Percentiles rank a stretch among this genome's conserved stretches.
phyloP scores from a whole-genome alignment of 2,113 vertebrate species.

The Megaceryle torquata region DNA sequence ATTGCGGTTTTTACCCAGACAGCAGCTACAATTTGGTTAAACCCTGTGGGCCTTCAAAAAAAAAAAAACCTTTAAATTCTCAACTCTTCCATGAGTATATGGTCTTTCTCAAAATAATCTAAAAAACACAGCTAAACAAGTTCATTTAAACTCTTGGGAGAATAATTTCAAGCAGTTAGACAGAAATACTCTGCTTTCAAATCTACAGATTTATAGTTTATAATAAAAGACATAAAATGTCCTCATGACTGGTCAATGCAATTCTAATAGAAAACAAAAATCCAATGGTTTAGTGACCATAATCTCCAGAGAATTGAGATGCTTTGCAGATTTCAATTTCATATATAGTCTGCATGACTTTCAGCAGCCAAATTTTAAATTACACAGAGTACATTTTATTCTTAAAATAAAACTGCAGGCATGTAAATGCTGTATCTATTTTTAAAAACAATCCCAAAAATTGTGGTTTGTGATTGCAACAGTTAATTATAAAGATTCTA shows the following conservation, averaged over 20 bases:
- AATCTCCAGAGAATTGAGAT: slow-evolving; percentile 27
- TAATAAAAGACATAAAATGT: slow-evolving; percentile 45
- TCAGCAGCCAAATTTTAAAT: slow-evolving; percentile 73
- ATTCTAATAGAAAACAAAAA: slow-evolving; percentile 51
- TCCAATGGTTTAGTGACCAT: slow-evolving; percentile 40
- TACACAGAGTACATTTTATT: slow-evolving; percentile 74
- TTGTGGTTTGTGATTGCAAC: slow-evolving; percentile 70
- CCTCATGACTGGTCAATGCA: slow-evolving; percentile 18
- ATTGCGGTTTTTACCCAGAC: not conserved
- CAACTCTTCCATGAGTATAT: not conserved
- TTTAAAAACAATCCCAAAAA: slow-evolving; percentile 73
- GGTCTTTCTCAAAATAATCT: slow-evolving; percentile 21
- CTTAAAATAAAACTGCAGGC: slow-evolving; percentile 76
- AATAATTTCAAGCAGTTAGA: slow-evolving; percentile 55
- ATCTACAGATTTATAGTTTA: slow-evolving; percentile 53
- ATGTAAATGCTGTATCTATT: slow-evolving; percentile 70
- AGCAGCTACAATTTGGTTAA: not conserved
- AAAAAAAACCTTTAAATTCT: slow-evolving; percentile 25
- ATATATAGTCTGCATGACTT: slow-evolving; percentile 71
- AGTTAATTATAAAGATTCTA: slow-evolving; percentile 68
- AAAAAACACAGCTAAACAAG: slow-evolving; percentile 40
- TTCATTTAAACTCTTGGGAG: slow-evolving; percentile 21
- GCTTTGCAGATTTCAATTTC: slow-evolving; percentile 69
- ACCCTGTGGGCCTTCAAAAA: not conserved
- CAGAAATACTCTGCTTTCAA: slow-evolving; percentile 47